Base-by-base conservation (phyloP, 1,140 invertebrate genomes). In the Musca domestica region DNA sequence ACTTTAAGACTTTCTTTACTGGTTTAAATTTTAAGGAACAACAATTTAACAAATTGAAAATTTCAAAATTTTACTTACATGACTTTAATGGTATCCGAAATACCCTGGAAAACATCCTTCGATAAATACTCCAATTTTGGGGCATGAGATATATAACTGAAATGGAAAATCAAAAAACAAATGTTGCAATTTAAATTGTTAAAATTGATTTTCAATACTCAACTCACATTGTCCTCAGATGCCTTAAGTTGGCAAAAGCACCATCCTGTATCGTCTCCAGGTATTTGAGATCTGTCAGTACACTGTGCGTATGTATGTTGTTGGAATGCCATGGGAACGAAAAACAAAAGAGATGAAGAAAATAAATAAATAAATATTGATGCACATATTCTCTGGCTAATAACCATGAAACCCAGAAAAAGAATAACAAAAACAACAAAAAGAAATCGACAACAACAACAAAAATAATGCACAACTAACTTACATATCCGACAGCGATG, bases 101-200 rank as follows among this genome's bases (percentile, higher is more conserved):
- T 84, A 73, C 69, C 80, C 73, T 47, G 76, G 75, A 75, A 83
- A 52, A 69, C 84, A 80, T 70, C 78, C 72, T 73, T 84, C 68
- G 71, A 85, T 67, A 87, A 75, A 63, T 74, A 80, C 64, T 74
- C 83, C 34, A 87, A 68, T 70, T 84, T 82, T 15, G 84, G 84
- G 2, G 83, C 84, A 68, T 84, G 74, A 7, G 83, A 82, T 64
- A 87, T 87, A 69, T 86, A 85, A 70, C 85, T 86, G 72, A 20
- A 72, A 71, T 27, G 30, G 51, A 64, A 61, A 63, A 67, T n/a
- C 46, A 67, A 70, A 70, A 61, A 48, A 51, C 4, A 56, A 69
- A 68, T 3, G 63, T 25, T 49, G 3, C 9, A 25, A 25, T 30
- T 20, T 20, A 17, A 46, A 30, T 46, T 20, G 3, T 41, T 41